Percentiles rank a stretch among this genome's conserved stretches.
Evolutionary conservation across 2,888 invertebrate genomes (phyloP).

Genomic region (Spisula subtruncata): DNA sequence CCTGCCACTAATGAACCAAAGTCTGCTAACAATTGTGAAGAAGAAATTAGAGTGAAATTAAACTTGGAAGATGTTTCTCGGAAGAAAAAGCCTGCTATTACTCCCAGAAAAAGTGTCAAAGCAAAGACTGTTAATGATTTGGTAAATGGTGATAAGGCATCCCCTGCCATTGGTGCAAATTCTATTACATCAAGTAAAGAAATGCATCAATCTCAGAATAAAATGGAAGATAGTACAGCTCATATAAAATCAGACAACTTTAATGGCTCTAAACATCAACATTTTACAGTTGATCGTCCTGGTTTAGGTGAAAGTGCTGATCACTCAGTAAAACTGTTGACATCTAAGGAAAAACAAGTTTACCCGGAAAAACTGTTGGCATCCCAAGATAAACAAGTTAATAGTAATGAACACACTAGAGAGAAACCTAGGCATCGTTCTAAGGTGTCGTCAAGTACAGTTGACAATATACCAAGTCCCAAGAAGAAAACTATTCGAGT

Average conservation of each 20-base stretch:
- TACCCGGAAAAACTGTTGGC: not conserved
- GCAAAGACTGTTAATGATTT: not conserved
- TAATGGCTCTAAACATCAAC: not conserved
- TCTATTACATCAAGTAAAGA: not conserved
- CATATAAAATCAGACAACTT: not conserved
- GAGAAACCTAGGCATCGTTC: not conserved
- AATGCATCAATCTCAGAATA: not conserved
- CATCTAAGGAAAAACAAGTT: not conserved
- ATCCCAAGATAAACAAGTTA: not conserved
- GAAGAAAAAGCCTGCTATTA: constrained; percentile 63
- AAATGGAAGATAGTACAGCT: not conserved
- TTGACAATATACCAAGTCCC: constrained; percentile 34
- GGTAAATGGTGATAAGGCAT: not conserved
- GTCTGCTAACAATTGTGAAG: constrained; percentile 24
- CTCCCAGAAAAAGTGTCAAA: constrained; percentile 64
- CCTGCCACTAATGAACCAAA: not conserved
- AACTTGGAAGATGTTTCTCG: constrained; percentile 43
- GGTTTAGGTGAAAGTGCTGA: not conserved
- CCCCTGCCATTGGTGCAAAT: not conserved
- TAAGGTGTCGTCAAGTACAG: not conserved
- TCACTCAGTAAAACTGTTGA: not conserved
- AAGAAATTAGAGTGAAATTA: constrained; percentile 56
- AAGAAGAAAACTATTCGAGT: constrained; percentile 61
- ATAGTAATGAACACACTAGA: not conserved
- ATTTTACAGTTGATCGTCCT: not conserved